phyloP scores from a whole-genome alignment of 2,113 vertebrate species.

The Melanostigma gelatinosum region DNA sequence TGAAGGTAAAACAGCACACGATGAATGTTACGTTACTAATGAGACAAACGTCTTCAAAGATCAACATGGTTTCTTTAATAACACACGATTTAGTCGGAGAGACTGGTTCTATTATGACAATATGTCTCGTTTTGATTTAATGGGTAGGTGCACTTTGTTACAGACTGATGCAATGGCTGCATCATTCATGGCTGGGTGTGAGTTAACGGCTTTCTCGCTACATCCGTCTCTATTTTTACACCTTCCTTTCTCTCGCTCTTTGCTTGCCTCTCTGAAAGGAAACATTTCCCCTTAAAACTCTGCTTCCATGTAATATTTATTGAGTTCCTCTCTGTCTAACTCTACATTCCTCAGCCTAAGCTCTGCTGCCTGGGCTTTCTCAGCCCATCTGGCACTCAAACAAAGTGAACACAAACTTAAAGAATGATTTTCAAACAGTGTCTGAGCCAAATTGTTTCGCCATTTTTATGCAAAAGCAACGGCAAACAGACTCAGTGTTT shows the following conservation, averaged over 20 bases:
- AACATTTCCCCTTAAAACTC: slow-evolving; percentile 30
- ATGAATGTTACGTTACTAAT: neutral
- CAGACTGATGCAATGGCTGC: neutral
- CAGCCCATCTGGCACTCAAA: neutral
- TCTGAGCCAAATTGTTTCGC: slow-evolving; percentile 1
- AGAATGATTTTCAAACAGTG: neutral
- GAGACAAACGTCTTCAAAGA: neutral
- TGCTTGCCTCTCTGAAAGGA: neutral
- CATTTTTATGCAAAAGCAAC: neutral
- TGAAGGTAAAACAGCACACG: slow-evolving; percentile 1
- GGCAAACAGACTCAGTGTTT: slow-evolving; percentile 13
- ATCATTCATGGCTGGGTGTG: slow-evolving; percentile 20
- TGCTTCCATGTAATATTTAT: slow-evolving; percentile 59
- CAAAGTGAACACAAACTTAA: neutral
- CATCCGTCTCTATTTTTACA: slow-evolving; percentile 32
- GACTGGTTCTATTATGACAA: neutral
- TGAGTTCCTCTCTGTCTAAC: slow-evolving; percentile 15
- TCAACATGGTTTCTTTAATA: neutral
- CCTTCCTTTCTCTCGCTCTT: slow-evolving; percentile 15
- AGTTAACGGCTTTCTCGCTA: neutral
- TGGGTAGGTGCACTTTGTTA: neutral
- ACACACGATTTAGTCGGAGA: neutral
- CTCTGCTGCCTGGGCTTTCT: slow-evolving; percentile 14
- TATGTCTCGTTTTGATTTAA: neutral
- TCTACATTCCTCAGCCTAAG: slow-evolving; percentile 4